Evolutionary conservation across 2,797 vertebrate species (phyloP).

Genomic region (Eremophila alpestris): DNA sequence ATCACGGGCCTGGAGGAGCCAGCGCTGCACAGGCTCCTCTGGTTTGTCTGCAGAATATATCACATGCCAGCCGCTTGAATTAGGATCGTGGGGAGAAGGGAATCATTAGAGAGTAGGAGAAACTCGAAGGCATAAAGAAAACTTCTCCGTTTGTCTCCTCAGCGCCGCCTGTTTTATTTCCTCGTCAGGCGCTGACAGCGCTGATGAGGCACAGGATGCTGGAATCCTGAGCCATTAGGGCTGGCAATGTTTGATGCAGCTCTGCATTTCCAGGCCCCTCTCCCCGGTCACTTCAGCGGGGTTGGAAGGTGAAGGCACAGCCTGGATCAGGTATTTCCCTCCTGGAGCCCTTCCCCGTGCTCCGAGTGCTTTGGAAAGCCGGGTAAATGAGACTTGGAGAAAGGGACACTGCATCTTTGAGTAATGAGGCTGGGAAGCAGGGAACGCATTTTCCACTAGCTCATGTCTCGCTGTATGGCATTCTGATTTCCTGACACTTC

Average conservation of each 20-base stretch:
- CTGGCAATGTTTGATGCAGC: not conserved
- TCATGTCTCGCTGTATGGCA: slow-evolving; percentile 77
- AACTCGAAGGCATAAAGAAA: slow-evolving; percentile 55
- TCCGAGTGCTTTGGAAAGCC: slow-evolving; percentile 15
- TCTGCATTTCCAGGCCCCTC: not conserved
- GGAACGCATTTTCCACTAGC: slow-evolving; percentile 77
- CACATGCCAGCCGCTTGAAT: slow-evolving; percentile 63
- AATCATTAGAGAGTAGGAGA: slow-evolving; percentile 57
- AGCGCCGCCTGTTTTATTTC: not conserved
- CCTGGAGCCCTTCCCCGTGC: not conserved
- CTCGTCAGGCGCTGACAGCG: not conserved
- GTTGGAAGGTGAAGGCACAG: not conserved
- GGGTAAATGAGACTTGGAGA: slow-evolving; percentile 73
- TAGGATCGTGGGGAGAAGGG: slow-evolving; percentile 62
- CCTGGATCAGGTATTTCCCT: not conserved
- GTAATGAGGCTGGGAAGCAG: slow-evolving; percentile 78
- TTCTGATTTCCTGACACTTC: slow-evolving; percentile 79
- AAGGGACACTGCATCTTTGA: slow-evolving; percentile 74
- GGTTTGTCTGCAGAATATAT: slow-evolving; percentile 56
- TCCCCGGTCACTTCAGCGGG: rapidly evolving
- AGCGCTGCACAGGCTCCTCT: slow-evolving; percentile 21
- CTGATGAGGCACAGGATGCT: not conserved
- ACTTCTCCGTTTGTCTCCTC: slow-evolving; percentile 40
- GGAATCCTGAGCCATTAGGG: not conserved
- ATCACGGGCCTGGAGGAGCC: slow-evolving; percentile 2